Evolutionary conservation across 2,888 invertebrate genomes (phyloP), one percentile per base, ranked within the genome.

Genomic region (Xestia rhomboidea): DNA sequence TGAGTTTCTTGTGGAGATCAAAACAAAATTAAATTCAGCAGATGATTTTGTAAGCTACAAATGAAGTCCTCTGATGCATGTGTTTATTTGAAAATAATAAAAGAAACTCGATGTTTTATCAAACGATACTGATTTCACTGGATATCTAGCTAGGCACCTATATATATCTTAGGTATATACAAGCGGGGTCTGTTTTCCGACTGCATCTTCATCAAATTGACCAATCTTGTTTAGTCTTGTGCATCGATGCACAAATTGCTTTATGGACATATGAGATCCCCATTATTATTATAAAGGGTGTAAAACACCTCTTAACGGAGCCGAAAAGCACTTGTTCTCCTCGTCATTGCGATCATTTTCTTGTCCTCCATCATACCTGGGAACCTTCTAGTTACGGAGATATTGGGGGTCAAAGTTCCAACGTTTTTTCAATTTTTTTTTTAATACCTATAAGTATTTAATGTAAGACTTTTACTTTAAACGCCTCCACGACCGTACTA

Each of bases 201-300:
- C 21, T 46, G 13, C 63, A 18, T 38, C 2, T 54, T 18, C 82
- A 62, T 18, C n/a, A 82, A 74, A 81, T 77, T 51, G 51, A 27
- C 21, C 63, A 64, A 76, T 77, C 38, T 82, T 46, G 76, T 15
- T 49, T 27, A n/a, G 44, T 11, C 18, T 11, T n/a, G n/a, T n/a
- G n/a, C n/a, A n/a, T n/a, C 21, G n/a, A n/a, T 63, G 63, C 24
- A 38, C 46, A 15, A 51, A 63, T 81, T 74, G 27, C 51, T 64
- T 3, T n/a, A 0, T 27, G 46, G 54, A 82, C 27, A 75, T 54
- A 38, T n/a, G 82, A 77, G 46, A 51, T 13, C 13, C 30, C 46
- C 44, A 72, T 71, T 71, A 64, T 34, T 44, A 38, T 18, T 63
- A 38, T 4, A 8, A 54, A 30, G 24, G n/a, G n/a, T n/a, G n/a